These are phyloP conservation scores for Syngnathoides biaculeatus DNA, from an alignment of 2,113 vertebrate genomes.

Conservation along the genomic window DNA sequence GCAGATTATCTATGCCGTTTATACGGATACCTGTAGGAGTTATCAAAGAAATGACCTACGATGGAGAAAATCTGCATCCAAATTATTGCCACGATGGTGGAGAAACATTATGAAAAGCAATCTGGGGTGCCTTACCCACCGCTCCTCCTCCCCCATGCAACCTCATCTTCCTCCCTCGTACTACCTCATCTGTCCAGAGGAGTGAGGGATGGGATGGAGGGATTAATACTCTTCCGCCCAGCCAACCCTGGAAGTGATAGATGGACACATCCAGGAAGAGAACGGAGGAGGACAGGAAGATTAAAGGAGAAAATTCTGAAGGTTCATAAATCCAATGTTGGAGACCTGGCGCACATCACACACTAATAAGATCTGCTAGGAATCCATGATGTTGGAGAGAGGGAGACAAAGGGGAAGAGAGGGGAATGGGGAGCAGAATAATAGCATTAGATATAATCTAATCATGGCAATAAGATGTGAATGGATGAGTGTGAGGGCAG, in stretches of 20 bases:
- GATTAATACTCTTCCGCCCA: constrained; percentile 75
- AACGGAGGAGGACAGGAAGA: constrained; percentile 59
- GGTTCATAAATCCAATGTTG: constrained; percentile 73
- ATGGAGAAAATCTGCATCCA: constrained; percentile 40
- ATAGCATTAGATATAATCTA: constrained; percentile 70
- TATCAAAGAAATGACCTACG: constrained; percentile 20
- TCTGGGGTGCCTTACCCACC: constrained; percentile 48
- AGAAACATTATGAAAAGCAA: constrained; percentile 74
- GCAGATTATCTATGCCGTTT: constrained; percentile 22
- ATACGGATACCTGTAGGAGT: constrained; percentile 42
- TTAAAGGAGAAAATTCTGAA: constrained; percentile 73
- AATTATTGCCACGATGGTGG: constrained; percentile 41
- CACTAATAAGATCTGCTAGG: constrained; percentile 71
- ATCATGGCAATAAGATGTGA: constrained; percentile 71
- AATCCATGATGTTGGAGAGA: constrained; percentile 62
- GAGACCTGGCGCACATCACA: constrained; percentile 70
- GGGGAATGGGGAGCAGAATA: constrained; percentile 47
- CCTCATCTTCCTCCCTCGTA: constrained; percentile 39
- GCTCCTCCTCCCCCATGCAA: constrained; percentile 22
- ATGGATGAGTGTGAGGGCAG: constrained; percentile 63
- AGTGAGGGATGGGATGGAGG: constrained; percentile 74
- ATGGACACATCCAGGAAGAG: constrained; percentile 75
- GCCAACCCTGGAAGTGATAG: constrained; percentile 74
- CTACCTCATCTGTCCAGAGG: constrained; percentile 69
- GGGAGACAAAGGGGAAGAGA: constrained; percentile 22